Percentiles rank a stretch among this genome's conserved stretches.
phyloP scores from a whole-genome alignment of 2,113 vertebrate genomes.

The Callocephalon fimbriatum region DNA sequence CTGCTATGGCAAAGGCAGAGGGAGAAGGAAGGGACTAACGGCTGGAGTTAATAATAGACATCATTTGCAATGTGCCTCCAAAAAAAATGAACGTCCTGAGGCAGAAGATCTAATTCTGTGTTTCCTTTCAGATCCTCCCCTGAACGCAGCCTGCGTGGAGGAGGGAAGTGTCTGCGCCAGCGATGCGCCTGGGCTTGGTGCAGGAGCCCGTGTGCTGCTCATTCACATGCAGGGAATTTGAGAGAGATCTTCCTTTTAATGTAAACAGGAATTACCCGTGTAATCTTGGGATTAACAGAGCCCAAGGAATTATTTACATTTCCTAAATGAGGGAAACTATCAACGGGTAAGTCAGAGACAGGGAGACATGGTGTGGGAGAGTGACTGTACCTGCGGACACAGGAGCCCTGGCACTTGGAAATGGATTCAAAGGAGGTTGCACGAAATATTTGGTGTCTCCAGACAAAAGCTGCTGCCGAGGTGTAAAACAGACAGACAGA shows the following conservation, averaged over 20 bases:
- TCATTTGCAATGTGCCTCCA: background rate
- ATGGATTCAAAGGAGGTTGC: background rate
- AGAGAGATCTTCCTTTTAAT: conserved; percentile 43
- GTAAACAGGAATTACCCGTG: conserved; percentile 50
- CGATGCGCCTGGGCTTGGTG: background rate
- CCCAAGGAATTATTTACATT: conserved; percentile 59
- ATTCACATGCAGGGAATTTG: conserved; percentile 40
- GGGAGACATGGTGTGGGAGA: background rate
- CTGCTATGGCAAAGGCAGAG: background rate
- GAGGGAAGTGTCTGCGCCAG: background rate
- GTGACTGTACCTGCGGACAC: fast-evolving
- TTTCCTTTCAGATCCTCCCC: background rate
- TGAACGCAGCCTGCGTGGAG: background rate
- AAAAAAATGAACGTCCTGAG: background rate
- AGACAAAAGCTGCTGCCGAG: background rate
- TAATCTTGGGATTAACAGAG: conserved; percentile 50
- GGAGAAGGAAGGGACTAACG: background rate
- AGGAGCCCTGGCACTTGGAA: background rate
- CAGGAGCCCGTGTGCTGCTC: background rate
- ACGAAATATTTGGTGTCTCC: background rate
- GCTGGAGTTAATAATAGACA: background rate
- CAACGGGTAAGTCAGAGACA: background rate
- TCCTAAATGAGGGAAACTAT: conserved; percentile 41
- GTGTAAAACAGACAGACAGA: background rate
- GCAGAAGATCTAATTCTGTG: conserved; percentile 20